phyloP scores from a whole-genome alignment of 2,113 vertebrate genomes.

The Galbula dea region DNA sequence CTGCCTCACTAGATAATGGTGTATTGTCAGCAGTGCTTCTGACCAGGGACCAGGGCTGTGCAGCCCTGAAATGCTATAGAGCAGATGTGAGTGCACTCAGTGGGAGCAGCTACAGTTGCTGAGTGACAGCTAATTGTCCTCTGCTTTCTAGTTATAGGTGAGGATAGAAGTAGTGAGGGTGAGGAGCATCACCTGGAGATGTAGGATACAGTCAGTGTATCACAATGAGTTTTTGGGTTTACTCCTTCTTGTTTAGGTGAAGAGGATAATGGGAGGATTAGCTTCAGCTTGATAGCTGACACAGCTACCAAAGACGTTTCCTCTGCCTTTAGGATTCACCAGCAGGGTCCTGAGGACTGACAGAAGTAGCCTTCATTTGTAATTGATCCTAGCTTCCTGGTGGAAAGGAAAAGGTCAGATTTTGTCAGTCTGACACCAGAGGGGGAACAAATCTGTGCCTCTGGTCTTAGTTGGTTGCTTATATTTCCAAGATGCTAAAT shows the following conservation, averaged over 20 bases:
- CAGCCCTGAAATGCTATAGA: fast-evolving
- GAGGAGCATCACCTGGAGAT: not conserved
- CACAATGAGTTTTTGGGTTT: not conserved
- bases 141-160: not conserved
- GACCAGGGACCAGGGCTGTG: not conserved
- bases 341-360: not conserved
- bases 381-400: constrained; percentile 9
- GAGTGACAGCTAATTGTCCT: not conserved
- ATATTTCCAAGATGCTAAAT: constrained; percentile 66
- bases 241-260: not conserved
- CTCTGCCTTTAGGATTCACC: not conserved
- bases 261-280: not conserved
- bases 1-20: not conserved
- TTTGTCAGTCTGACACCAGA: constrained; percentile 51
- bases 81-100: fast-evolving
- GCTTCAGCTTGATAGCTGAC: not conserved
- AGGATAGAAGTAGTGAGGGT: not conserved
- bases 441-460: constrained; percentile 31
- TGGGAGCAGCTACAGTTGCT: not conserved
- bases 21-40: not conserved
- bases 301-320: not conserved
- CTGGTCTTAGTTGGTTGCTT: constrained; percentile 60
- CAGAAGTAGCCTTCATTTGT: constrained; percentile 36
- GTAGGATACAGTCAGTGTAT: not conserved
- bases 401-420: constrained; percentile 23